Percentiles rank a stretch among this genome's conserved stretches.
phyloP scores from a whole-genome alignment of 1,140 invertebrate species.

The Micrasema minimum region DNA sequence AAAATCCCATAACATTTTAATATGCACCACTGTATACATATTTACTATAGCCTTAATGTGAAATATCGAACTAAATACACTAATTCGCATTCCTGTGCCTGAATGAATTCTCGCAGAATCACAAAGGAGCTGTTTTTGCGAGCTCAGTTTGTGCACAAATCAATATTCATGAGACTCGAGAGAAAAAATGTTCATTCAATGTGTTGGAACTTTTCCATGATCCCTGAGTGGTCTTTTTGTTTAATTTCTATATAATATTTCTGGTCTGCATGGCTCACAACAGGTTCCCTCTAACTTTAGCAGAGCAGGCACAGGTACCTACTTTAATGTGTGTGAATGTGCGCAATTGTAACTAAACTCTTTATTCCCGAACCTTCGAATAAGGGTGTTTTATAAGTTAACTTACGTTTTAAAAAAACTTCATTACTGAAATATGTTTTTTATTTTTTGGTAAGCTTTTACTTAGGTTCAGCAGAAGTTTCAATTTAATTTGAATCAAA shows the following conservation, averaged over 20 bases:
- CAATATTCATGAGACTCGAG: slow-evolving; percentile 35
- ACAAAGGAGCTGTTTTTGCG: slow-evolving; percentile 13
- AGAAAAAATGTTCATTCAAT: slow-evolving; percentile 36
- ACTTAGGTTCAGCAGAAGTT: too few species aligned
- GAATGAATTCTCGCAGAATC: slow-evolving; percentile 14
- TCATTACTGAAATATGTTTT: too few species aligned
- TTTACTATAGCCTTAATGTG: too few species aligned
- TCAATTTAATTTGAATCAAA: too few species aligned
- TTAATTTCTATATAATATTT: slow-evolving; percentile 47
- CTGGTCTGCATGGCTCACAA: slow-evolving; percentile 34
- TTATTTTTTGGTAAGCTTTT: too few species aligned
- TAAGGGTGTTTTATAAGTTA: slow-evolving; percentile 18
- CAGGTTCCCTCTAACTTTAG: slow-evolving; percentile 39
- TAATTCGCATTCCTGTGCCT: slow-evolving; percentile 9
- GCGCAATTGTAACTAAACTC: slow-evolving; percentile 50
- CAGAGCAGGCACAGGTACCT: slow-evolving; percentile 51
- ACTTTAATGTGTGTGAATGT: slow-evolving; percentile 50
- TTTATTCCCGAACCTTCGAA: slow-evolving; percentile 8
- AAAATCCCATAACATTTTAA: too few species aligned
- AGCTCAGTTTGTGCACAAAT: slow-evolving; percentile 33
- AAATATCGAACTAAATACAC: slow-evolving; percentile 15
- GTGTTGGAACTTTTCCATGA: slow-evolving; percentile 48
- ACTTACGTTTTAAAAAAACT: too few species aligned
- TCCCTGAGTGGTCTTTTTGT: slow-evolving; percentile 49
- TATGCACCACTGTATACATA: too few species aligned